These are phyloP conservation scores for Podarcis muralis DNA, from an alignment of 2,113 vertebrate species.

Conservation along the genomic window DNA sequence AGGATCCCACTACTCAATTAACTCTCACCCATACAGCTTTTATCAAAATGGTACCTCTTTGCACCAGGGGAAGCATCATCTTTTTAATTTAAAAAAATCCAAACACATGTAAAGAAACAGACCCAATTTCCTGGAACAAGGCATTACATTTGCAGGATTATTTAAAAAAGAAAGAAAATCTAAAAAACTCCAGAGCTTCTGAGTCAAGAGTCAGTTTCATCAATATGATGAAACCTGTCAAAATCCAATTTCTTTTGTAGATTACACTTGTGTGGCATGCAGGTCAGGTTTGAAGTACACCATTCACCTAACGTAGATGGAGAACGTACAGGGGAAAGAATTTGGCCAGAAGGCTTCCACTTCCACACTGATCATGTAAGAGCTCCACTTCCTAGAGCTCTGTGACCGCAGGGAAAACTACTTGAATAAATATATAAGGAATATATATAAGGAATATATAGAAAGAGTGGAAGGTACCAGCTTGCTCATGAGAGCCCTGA, in stretches of 20 bases:
- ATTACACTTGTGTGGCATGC: too few relatives aligned
- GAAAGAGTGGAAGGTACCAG: too few relatives aligned
- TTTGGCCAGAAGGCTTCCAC: background rate
- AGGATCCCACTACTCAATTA: slow-evolving; percentile 36
- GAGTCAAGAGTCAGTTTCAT: background rate
- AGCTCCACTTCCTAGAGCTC: background rate
- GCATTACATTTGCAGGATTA: background rate
- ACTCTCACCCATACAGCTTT: background rate
- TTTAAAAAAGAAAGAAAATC: background rate
- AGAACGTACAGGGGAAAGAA: background rate
- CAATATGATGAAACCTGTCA: background rate
- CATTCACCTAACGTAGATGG: background rate
- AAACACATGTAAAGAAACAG: background rate
- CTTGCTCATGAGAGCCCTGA: too few relatives aligned
- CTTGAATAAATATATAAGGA: background rate
- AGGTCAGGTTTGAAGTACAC: background rate
- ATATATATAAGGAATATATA: too few relatives aligned
- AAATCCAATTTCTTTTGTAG: background rate
- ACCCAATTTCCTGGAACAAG: background rate
- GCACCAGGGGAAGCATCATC: background rate
- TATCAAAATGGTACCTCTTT: fast-evolving
- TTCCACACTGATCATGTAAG: background rate
- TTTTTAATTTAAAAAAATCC: background rate
- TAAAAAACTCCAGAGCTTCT: background rate
- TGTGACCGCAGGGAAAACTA: background rate